A percentile compares a stretch with the other conserved stretches of the same genome.
These are phyloP conservation scores for Orbicella faveolata DNA, from an alignment of 64 coral and sea anemone species.

Conservation along the genomic window DNA sequence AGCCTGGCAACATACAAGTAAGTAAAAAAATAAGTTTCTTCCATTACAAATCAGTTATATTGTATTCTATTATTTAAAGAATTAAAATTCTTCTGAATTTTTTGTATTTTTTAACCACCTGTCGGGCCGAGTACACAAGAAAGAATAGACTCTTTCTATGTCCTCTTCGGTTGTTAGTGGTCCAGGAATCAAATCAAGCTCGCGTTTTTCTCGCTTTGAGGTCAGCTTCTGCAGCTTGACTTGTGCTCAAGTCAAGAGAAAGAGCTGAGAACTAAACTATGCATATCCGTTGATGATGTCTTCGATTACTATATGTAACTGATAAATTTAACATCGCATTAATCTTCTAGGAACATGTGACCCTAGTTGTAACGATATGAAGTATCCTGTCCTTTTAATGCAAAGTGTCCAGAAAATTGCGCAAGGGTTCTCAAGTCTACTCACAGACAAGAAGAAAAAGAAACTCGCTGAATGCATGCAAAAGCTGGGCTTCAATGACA, in stretches of 20 bases:
- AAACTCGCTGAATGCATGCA: slow-evolving; percentile 17
- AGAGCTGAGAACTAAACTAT: too few relatives aligned
- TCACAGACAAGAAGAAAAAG: slow-evolving; percentile 22
- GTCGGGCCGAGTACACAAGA: too few relatives aligned
- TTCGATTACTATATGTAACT: background rate
- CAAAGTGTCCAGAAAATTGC: background rate
- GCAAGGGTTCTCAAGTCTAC: background rate
- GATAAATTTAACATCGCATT: background rate
- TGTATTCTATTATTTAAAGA: too few relatives aligned
- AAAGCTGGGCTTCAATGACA: slow-evolving; percentile 39
- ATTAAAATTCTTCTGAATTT: too few relatives aligned
- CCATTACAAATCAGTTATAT: background rate
- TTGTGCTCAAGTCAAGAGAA: too few relatives aligned
- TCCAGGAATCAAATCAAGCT: too few relatives aligned
- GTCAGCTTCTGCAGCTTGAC: too few relatives aligned
- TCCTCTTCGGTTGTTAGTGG: too few relatives aligned
- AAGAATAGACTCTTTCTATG: too few relatives aligned
- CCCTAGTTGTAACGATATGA: background rate
- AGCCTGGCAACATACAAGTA: slow-evolving; percentile 23
- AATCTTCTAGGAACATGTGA: background rate
- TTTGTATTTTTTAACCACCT: too few relatives aligned
- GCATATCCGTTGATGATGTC: too few relatives aligned
- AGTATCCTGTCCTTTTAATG: slow-evolving; percentile 26
- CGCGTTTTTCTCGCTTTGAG: too few relatives aligned
- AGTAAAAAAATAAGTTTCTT: background rate